These are phyloP conservation scores for Ailurus styani DNA, from an alignment of 2,113 vertebrate genomes.

Conservation along the genomic window DNA sequence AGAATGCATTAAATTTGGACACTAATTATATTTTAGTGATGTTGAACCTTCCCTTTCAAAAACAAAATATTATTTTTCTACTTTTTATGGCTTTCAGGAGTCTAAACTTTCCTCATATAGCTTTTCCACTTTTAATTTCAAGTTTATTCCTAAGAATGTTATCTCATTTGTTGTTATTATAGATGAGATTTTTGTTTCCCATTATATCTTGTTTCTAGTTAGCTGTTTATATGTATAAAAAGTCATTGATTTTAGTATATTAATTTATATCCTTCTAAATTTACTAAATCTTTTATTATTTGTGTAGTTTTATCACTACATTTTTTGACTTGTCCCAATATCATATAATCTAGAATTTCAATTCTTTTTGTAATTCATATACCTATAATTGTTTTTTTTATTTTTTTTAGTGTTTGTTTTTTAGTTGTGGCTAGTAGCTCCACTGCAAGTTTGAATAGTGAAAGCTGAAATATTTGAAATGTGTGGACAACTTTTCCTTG, in stretches of 20 bases:
- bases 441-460: neutral
- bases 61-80: neutral
- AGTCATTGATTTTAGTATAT: neutral
- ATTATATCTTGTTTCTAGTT: slow-evolving; percentile 8
- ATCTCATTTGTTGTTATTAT: neutral
- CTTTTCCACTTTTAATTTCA: slow-evolving; percentile 7
- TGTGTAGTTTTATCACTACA: neutral
- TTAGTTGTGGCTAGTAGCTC: neutral
- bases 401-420: neutral
- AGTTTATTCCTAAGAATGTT: slow-evolving; percentile 8
- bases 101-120: neutral
- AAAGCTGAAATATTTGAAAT: neutral
- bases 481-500: neutral
- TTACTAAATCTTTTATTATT: neutral
- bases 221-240: neutral
- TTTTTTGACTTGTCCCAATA: neutral
- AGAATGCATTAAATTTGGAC: neutral
- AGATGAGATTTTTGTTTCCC: neutral
- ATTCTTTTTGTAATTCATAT: neutral
- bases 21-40: neutral
- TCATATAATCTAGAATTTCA: neutral
- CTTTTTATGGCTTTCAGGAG: neutral
- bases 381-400: neutral
- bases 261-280: neutral
- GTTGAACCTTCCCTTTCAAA: neutral